These are phyloP conservation scores for Habroteleia sp. DNA, from an alignment of 2,888 invertebrate genomes.

Conservation along the genomic window DNA sequence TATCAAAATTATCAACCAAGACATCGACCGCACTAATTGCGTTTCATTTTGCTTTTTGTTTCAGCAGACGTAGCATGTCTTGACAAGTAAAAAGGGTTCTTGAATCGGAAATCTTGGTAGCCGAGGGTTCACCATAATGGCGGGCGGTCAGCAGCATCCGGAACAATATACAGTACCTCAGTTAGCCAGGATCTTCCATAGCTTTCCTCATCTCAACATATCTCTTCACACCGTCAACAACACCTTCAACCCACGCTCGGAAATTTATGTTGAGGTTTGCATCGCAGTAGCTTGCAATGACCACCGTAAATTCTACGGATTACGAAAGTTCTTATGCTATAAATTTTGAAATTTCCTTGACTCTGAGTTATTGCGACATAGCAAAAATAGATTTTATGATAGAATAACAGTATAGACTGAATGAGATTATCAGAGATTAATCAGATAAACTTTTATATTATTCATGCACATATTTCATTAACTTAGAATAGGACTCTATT, in stretches of 20 bases:
- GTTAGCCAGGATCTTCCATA: slow-evolving; percentile 92
- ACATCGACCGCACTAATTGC: no score
- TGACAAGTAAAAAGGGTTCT: slow-evolving; percentile 76
- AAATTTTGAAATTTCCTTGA: no score
- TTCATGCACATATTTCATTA: no score
- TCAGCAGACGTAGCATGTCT: slow-evolving; percentile 79
- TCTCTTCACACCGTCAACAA: slow-evolving; percentile 94
- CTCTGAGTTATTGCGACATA: no score
- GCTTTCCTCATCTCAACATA: slow-evolving; percentile 95
- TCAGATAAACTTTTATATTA: no score
- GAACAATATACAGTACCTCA: slow-evolving; percentile 92
- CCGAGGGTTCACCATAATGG: slow-evolving; percentile 78
- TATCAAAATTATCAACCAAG: slow-evolving; percentile 1
- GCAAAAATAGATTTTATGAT: no score
- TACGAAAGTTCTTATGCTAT: no score
- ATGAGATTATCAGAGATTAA: no score
- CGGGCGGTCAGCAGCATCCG: slow-evolving; percentile 79
- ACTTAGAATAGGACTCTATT: no score
- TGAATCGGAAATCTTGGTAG: slow-evolving; percentile 75
- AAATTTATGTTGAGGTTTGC: slow-evolving; percentile 92
- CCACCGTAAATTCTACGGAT: no score
- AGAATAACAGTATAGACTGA: no score
- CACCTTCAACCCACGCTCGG: slow-evolving; percentile 94
- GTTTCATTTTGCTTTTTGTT: slow-evolving; percentile 64
- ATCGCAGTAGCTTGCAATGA: slow-evolving; percentile 9